Evolutionary conservation across 2,888 invertebrate species (phyloP), one percentile per base, ranked within the genome.

Genomic region (Nymphalis urticae): DNA sequence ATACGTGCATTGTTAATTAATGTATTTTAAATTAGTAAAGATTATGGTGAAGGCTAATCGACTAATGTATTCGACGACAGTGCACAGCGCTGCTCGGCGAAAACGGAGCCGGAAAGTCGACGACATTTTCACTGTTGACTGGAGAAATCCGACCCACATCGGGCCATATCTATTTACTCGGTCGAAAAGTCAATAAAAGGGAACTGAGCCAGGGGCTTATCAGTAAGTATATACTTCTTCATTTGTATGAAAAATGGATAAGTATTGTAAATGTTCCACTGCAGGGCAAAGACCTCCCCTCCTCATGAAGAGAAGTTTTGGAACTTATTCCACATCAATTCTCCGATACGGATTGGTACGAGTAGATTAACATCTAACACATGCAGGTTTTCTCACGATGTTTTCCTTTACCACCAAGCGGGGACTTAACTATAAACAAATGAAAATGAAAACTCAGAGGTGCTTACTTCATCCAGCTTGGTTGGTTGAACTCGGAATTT

Each of bases 41-140:
- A 53, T 36, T 62, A 13, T n/a, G n/a, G 6, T 48, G 42, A 47
- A 27, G 7, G 17, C 16, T 50, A 9, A 51, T 10, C 42, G 10
- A 24, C 21, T 21, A 47, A 32, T 21, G 5, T 61, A 6, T 68
- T 42, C 48, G 42, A 32, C 48, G 67, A 0, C 94, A 96, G 93
- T 97, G 97, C 84, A 97, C 97, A 79, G 97, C 97, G 0, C 89
- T 98, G 7, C 88, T 98, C 58, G 97, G 98, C 0, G 95, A 97
- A 75, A 98, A 98, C 83, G 97, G 98, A 5, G 97, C 97, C 1
- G 97, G 97, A 60, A 98, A 98, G 85, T 97, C 97, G 3, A 96
- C 97, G 0, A 97, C 97, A 21, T 98, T 98, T 86, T 95, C 95
- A 68, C 94, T 96, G 92, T 83, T 95, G 64, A 94, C 95, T 0